A percentile compares a stretch with the other conserved stretches of the same genome.
Conservation (phyloP, 1,140 invertebrate species). For the Drosophila lowei region DNA sequence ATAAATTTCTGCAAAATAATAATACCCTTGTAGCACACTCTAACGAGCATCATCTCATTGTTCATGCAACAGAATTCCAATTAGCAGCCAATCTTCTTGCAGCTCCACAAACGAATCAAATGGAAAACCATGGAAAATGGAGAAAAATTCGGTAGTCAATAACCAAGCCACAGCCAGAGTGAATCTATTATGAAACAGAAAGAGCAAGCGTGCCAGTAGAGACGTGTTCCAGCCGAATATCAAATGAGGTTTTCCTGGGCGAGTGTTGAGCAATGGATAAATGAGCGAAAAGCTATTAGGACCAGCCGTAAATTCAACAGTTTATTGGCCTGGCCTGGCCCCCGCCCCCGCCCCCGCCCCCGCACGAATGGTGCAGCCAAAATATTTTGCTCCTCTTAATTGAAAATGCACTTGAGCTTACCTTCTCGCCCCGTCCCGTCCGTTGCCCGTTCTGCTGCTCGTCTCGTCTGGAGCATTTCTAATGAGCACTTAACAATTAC, state of each 20-base stretch:
- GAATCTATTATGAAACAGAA: not conserved
- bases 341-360: not conserved
- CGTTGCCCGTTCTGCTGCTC: not conserved
- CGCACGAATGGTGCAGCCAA: slow-evolving; percentile 54
- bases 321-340: slow-evolving; percentile 55
- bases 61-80: no score
- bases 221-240: slow-evolving; percentile 38
- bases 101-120: no score
- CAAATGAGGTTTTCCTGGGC: slow-evolving; percentile 38
- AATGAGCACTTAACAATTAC: slow-evolving; percentile 81
- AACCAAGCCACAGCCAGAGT: not conserved
- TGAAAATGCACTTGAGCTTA: slow-evolving; percentile 71
- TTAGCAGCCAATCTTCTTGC: no score
- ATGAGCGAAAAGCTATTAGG: slow-evolving; percentile 73
- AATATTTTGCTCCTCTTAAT: slow-evolving; percentile 74
- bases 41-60: no score
- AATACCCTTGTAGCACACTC: no score
- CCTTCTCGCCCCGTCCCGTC: no score
- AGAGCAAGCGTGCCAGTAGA: slow-evolving; percentile 7
- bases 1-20: no score
- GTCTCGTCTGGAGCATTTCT: slow-evolving; percentile 65
- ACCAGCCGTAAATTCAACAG: slow-evolving; percentile 68
- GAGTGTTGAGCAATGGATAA: slow-evolving; percentile 49
- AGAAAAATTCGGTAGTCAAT: not conserved
- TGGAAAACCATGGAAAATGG: not conserved